A percentile compares a stretch with the other conserved stretches of the same genome.
These are phyloP conservation scores for Chrysomallon squamiferum DNA, from an alignment of 1,140 invertebrate species.

Conservation along the genomic window DNA sequence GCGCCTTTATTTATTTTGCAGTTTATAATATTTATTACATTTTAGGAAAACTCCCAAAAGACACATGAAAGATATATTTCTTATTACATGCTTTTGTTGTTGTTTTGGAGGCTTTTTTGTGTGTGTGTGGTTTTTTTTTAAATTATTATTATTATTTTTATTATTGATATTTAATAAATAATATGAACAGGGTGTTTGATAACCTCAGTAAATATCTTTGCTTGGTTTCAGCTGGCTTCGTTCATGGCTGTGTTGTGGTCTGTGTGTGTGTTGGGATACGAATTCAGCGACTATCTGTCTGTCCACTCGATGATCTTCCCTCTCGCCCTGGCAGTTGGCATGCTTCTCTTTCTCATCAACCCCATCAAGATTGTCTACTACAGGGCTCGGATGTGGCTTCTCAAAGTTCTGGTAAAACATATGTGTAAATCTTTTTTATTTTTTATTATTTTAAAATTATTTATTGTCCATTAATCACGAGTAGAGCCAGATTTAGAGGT, in stretches of 20 bases:
- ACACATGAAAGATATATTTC: too few relatives aligned
- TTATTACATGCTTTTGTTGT: too few relatives aligned
- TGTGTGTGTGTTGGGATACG: constrained; percentile 75
- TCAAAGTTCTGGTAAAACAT: constrained; percentile 67
- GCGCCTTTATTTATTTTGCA: too few relatives aligned
- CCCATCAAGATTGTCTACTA: constrained; percentile 91
- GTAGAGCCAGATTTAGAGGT: neutral
- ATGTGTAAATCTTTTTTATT: neutral
- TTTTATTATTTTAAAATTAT: neutral
- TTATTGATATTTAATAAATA: too few relatives aligned
- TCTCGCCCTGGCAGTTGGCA: constrained; percentile 82
- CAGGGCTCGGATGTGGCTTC: constrained; percentile 78
- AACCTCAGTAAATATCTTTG: too few relatives aligned
- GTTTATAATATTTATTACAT: too few relatives aligned
- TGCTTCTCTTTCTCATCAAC: constrained; percentile 89
- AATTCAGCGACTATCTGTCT: constrained; percentile 83
- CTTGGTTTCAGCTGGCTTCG: constrained; percentile 78
- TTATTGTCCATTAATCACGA: neutral
- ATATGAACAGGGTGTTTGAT: too few relatives aligned
- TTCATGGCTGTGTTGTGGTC: constrained; percentile 97
- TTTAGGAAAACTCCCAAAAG: too few relatives aligned
- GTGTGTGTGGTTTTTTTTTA: too few relatives aligned
- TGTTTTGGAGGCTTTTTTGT: too few relatives aligned
- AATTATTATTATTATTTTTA: too few relatives aligned
- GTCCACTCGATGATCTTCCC: constrained; percentile 86